Evolutionary conservation across 1,140 invertebrate species (phyloP).

Genomic region (Lanistes nyassanus): DNA sequence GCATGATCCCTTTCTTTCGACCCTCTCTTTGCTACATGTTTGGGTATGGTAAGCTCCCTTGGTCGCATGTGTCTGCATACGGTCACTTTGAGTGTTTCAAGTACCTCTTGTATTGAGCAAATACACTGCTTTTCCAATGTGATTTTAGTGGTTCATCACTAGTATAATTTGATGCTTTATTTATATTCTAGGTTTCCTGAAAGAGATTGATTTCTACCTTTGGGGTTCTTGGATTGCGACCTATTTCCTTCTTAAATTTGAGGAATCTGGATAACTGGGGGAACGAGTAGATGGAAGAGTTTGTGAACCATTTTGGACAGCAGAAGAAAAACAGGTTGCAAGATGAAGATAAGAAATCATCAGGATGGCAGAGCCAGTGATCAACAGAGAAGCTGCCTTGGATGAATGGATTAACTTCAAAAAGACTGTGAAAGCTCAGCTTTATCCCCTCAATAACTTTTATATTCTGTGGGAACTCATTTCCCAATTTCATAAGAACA

Average conservation of each 20-base stretch:
- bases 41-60: too few relatives aligned
- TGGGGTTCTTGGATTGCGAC: not conserved
- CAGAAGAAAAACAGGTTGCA: not conserved
- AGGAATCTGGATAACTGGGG: not conserved
- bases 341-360: not conserved
- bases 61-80: too few relatives aligned
- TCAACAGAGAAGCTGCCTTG: conserved; percentile 5
- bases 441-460: conserved; percentile 27
- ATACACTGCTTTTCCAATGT: too few relatives aligned
- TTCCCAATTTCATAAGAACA: conserved; percentile 19
- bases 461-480: conserved; percentile 22
- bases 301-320: conserved; percentile 1
- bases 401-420: conserved; percentile 29
- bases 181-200: not conserved
- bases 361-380: not conserved
- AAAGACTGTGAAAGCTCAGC: conserved; percentile 12
- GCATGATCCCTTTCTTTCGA: too few relatives aligned
- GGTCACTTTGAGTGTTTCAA: too few relatives aligned
- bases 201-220: not conserved
- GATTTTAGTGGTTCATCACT: too few relatives aligned
- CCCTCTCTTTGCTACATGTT: too few relatives aligned
- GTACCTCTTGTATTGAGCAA: too few relatives aligned
- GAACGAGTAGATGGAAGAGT: not conserved
- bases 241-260: not conserved
- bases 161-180: not conserved